These are phyloP conservation scores for Platygyra sinensis DNA, from an alignment of 64 coral and sea anemone species.

Conservation along the genomic window DNA sequence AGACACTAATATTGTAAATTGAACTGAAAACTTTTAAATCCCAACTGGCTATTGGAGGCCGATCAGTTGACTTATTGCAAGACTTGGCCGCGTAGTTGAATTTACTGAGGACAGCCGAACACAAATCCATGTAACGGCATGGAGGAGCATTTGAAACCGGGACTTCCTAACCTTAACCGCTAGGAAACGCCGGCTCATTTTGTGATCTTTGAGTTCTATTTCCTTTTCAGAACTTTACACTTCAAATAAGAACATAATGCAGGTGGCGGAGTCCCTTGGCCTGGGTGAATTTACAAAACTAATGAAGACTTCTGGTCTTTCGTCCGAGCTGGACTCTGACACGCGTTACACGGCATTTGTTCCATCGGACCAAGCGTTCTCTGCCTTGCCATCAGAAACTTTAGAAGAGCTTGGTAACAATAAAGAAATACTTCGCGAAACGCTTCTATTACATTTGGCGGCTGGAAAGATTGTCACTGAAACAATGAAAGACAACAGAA, in stretches of 20 bases:
- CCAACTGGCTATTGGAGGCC: too few relatives aligned
- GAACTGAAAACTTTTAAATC: too few relatives aligned
- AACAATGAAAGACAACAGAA: conserved; percentile 55
- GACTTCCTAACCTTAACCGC: too few relatives aligned
- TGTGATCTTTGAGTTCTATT: neutral
- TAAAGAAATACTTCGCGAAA: conserved; percentile 32
- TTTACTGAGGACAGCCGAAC: too few relatives aligned
- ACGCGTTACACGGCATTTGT: conserved; percentile 48
- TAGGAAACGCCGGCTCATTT: neutral
- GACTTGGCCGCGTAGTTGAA: too few relatives aligned
- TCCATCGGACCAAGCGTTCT: conserved; percentile 61
- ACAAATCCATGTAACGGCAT: too few relatives aligned
- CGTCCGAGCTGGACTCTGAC: conserved; percentile 27
- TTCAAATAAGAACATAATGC: conserved; percentile 66
- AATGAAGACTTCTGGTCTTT: conserved; percentile 44
- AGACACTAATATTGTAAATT: too few relatives aligned
- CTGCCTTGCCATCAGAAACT: conserved; percentile 29
- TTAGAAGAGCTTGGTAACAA: conserved; percentile 39
- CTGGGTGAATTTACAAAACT: conserved; percentile 62
- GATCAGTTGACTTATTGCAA: too few relatives aligned
- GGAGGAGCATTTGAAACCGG: too few relatives aligned
- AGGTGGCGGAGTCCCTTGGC: conserved; percentile 64
- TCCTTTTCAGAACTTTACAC: conserved; percentile 57
- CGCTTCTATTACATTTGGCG: conserved; percentile 60
- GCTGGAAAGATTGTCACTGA: conserved; percentile 44